Conservation (phyloP, 2,113 vertebrate genomes). For the Terrapene triunguis region DNA sequence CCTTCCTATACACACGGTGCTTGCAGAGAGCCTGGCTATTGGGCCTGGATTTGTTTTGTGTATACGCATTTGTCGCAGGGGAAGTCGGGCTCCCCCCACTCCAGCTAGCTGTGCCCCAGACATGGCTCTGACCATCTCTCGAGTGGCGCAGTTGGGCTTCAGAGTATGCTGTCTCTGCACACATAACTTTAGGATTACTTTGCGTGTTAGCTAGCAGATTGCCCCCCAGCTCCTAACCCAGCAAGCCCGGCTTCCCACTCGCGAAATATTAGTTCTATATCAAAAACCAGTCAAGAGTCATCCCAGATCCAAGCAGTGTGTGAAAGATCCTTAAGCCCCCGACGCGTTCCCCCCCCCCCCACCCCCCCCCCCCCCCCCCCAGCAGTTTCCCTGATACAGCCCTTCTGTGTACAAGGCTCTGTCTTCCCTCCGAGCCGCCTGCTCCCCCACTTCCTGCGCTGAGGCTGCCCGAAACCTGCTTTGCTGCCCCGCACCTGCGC, state of each 20-base stretch:
- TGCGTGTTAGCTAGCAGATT: neutral
- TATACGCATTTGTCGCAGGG: neutral
- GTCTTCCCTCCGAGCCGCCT: neutral
- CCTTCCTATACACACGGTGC: neutral
- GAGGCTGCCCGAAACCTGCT: too few relatives aligned
- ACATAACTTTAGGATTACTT: neutral
- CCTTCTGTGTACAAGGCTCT: neutral
- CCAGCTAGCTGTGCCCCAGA: neutral
- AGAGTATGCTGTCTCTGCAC: neutral
- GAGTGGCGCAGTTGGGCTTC: neutral
- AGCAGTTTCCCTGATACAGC: accelerated
- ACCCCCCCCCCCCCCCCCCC: neutral
- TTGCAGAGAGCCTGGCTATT: neutral
- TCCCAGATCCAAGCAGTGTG: neutral
- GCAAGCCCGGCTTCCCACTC: neutral
- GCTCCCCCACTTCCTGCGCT: neutral
- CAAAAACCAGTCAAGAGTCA: neutral
- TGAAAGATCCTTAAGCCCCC: neutral
- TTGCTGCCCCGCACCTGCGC: neutral
- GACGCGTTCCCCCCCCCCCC: neutral
- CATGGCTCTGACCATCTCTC: neutral
- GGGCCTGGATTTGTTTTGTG: conserved; percentile 24
- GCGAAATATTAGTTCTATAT: accelerated
- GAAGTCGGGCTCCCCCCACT: neutral
- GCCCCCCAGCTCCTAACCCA: neutral